These are phyloP conservation scores for Lipotes vexillifer DNA, from an alignment of 2,113 vertebrate species.

Conservation along the genomic window DNA sequence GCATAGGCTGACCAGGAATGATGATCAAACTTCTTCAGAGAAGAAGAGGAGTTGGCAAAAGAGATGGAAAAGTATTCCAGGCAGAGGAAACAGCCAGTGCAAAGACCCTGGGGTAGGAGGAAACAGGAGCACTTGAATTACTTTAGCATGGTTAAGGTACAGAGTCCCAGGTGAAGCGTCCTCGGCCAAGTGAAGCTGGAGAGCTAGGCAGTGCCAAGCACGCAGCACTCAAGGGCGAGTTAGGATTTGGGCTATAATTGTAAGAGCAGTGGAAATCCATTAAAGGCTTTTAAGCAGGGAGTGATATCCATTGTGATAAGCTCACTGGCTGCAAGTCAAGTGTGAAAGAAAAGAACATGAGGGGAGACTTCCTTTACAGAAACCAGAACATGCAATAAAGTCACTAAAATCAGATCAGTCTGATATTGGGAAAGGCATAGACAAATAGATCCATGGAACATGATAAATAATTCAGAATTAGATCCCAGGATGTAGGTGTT, in stretches of 20 bases:
- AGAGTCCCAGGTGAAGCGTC: background rate
- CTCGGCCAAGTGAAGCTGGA: background rate
- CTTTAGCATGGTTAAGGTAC: background rate
- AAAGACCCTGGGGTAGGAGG: constrained; percentile 12
- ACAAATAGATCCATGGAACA: background rate
- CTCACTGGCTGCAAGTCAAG: constrained; percentile 44
- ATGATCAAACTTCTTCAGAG: background rate
- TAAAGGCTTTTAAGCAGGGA: constrained; percentile 50
- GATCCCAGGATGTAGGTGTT: background rate
- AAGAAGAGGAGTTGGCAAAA: background rate
- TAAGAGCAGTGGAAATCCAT: constrained; percentile 31
- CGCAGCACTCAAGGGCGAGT: background rate
- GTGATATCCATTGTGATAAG: constrained; percentile 44
- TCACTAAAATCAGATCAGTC: constrained; percentile 19
- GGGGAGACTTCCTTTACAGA: constrained; percentile 48
- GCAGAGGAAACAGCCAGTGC: background rate
- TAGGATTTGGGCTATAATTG: background rate
- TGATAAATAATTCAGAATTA: constrained; percentile 4
- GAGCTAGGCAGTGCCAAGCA: background rate
- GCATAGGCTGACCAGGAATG: background rate
- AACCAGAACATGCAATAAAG: constrained; percentile 30
- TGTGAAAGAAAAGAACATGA: constrained; percentile 22
- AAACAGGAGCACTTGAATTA: background rate
- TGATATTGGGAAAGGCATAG: background rate
- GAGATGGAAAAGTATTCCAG: background rate